phyloP scores from a whole-genome alignment of 2,113 vertebrate species.

The Propithecus coquereli region DNA sequence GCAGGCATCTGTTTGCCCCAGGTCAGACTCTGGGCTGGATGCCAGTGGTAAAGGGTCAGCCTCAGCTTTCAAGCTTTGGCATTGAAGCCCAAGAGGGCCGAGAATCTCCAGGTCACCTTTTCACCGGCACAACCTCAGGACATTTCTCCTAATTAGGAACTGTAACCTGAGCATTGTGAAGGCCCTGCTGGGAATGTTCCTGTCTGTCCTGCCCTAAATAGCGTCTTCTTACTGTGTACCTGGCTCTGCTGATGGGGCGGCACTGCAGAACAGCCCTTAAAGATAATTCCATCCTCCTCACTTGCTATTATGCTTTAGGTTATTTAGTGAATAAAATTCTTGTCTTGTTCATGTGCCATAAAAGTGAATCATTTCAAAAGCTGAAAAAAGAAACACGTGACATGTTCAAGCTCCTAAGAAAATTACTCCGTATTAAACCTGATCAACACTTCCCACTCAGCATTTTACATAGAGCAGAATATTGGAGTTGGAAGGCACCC shows the following conservation, averaged over 20 bases:
- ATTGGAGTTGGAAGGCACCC: neutral
- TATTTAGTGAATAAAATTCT: constrained; percentile 24
- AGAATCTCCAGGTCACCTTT: neutral
- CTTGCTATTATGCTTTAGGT: neutral
- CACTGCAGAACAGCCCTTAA: neutral
- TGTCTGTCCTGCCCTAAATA: neutral
- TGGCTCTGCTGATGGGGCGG: neutral
- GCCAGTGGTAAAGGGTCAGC: neutral
- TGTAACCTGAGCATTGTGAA: neutral
- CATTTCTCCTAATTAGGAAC: neutral
- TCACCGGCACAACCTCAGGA: neutral
- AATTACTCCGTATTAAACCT: neutral
- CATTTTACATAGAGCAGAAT: neutral
- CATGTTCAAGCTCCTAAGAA: constrained; percentile 14
- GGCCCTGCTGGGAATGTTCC: neutral
- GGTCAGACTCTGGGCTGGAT: neutral
- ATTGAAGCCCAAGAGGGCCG: neutral
- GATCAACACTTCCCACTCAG: neutral
- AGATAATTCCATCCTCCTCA: neutral
- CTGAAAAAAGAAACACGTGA: constrained; percentile 24
- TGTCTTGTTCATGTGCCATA: neutral
- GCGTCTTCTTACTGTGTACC: neutral
- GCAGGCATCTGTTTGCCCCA: neutral
- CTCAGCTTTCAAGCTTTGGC: neutral
- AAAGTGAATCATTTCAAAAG: constrained; percentile 50